These are phyloP conservation scores for Nasua narica DNA, from an alignment of 2,797 vertebrate species.

Conservation along the genomic window DNA sequence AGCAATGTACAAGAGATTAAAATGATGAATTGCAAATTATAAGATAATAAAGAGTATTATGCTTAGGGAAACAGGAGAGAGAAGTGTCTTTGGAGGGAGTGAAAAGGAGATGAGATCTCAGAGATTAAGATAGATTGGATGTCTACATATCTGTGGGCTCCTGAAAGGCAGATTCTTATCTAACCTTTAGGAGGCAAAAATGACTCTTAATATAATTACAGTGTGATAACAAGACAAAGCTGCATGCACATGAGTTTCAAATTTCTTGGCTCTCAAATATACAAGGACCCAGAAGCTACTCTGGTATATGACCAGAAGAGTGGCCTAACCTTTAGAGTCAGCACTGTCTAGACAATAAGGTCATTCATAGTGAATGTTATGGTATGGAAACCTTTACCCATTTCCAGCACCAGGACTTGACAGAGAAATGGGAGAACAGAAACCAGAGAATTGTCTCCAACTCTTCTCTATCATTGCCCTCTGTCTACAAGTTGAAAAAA, in stretches of 20 bases:
- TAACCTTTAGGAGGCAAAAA: background rate
- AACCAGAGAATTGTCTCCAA: background rate
- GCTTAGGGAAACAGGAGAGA: background rate
- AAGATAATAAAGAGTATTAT: background rate
- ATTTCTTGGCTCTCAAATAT: background rate
- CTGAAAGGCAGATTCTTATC: background rate
- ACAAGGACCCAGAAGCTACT: background rate
- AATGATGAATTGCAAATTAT: background rate
- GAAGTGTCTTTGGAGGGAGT: accelerated
- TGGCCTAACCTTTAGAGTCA: background rate
- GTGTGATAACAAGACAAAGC: background rate
- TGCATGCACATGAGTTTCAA: background rate
- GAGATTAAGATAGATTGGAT: background rate
- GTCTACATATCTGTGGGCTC: background rate
- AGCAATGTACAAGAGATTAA: background rate
- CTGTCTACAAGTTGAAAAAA: background rate
- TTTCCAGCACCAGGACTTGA: background rate
- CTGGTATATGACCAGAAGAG: background rate
- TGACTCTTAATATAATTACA: background rate
- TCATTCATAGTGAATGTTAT: background rate
- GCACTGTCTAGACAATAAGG: accelerated
- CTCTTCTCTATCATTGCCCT: background rate
- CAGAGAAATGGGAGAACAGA: background rate
- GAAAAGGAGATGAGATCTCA: background rate
- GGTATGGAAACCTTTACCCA: background rate